phyloP scores from a whole-genome alignment of 2,113 vertebrate genomes.

The Fregata magnificens region DNA sequence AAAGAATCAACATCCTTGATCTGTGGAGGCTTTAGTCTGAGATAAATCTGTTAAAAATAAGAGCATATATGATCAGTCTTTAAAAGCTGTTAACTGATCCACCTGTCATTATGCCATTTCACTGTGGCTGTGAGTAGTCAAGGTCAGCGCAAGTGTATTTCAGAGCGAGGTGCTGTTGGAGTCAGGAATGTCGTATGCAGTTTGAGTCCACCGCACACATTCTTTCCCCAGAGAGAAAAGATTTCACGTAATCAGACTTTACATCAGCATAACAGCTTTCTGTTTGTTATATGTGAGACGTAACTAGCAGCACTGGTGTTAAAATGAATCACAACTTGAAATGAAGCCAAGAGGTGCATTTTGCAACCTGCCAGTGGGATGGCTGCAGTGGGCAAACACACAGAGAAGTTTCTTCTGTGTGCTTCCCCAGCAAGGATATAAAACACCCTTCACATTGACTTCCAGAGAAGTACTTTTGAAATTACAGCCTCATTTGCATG shows the following conservation, averaged over 20 bases:
- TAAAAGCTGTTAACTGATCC: not conserved
- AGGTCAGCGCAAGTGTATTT: not conserved
- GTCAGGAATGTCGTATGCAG: not conserved
- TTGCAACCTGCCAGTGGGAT: not conserved
- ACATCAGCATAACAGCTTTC: not conserved
- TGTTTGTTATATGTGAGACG: not conserved
- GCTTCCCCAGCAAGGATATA: not conserved
- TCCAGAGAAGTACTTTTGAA: not conserved
- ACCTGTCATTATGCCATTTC: not conserved
- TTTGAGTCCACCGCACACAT: not conserved
- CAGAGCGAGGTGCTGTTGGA: not conserved
- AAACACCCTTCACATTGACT: not conserved
- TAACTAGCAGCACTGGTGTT: not conserved
- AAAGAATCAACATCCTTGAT: slow-evolving; percentile 78
- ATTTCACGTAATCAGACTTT: not conserved
- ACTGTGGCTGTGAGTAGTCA: not conserved
- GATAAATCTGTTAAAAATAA: slow-evolving; percentile 20
- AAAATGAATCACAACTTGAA: not conserved
- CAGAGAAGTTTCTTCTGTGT: not conserved
- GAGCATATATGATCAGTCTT: not conserved
- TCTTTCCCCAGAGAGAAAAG: not conserved
- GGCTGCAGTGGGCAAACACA: not conserved
- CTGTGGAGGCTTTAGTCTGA: not conserved
- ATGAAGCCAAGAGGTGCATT: not conserved
- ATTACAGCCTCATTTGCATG: not conserved